Conservation (phyloP, 2,888 invertebrate genomes). For the Agrochola macilenta region DNA sequence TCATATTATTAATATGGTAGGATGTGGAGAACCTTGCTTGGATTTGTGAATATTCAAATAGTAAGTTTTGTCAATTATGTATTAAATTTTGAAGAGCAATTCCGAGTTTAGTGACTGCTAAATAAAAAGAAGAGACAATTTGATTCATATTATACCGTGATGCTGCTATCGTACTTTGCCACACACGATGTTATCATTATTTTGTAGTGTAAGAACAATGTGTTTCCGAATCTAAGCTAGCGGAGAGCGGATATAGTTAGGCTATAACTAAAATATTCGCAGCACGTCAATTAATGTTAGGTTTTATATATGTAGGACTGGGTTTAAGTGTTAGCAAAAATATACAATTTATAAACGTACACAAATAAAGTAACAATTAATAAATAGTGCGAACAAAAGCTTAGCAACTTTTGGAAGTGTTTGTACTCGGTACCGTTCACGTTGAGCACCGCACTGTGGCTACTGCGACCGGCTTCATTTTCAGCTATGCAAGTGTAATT, state of each 20-base stretch:
- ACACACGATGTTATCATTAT: slow-evolving; percentile 30
- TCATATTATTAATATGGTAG: background rate
- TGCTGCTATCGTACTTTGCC: slow-evolving; percentile 35
- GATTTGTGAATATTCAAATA: background rate
- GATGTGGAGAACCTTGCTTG: background rate
- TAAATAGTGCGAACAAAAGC: slow-evolving; percentile 77
- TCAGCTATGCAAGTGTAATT: slow-evolving; percentile 92
- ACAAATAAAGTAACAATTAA: slow-evolving; percentile 61
- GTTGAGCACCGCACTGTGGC: slow-evolving; percentile 92
- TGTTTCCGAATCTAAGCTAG: background rate
- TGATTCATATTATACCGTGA: background rate
- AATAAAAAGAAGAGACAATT: background rate
- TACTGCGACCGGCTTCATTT: slow-evolving; percentile 92
- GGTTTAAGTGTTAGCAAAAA: slow-evolving; percentile 39
- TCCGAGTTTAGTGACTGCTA: background rate
- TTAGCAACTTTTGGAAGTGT: slow-evolving; percentile 64
- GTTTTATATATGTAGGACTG: slow-evolving; percentile 24
- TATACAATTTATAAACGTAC: slow-evolving; percentile 53
- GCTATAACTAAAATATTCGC: background rate
- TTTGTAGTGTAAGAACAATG: background rate
- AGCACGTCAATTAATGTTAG: background rate
- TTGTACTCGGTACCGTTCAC: slow-evolving; percentile 91
- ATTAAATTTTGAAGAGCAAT: background rate
- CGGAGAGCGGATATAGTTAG: background rate
- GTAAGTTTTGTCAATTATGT: background rate